A percentile compares a stretch with the other conserved stretches of the same genome.
Evolutionary conservation across 1,140 invertebrate genomes (phyloP).

Genomic region (Lepidurus couesii): DNA sequence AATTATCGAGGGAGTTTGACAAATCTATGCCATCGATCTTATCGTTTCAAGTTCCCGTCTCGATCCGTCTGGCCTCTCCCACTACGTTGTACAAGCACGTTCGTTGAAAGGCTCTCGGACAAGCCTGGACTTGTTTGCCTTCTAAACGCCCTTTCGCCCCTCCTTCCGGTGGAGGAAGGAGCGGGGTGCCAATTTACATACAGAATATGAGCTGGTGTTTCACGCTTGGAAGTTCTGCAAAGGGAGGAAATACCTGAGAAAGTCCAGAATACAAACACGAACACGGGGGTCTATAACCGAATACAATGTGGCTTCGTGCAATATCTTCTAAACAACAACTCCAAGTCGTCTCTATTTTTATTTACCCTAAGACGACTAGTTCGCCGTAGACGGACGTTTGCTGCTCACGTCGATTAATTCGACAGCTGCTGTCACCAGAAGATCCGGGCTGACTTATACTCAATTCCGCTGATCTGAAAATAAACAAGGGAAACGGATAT

Average conservation of each 20-base stretch:
- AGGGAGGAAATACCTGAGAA: neutral
- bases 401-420: constrained; percentile 23
- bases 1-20: too few relatives aligned
- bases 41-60: too few relatives aligned
- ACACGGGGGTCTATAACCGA: neutral
- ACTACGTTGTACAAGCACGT: too few relatives aligned
- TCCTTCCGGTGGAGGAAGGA: too few relatives aligned
- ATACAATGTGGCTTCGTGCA: neutral
- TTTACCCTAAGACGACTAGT: constrained; percentile 44
- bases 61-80: too few relatives aligned
- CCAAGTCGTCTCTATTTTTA: constrained; percentile 9
- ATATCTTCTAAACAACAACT: neutral
- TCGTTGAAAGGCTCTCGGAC: neutral
- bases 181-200: too few relatives aligned
- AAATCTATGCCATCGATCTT: too few relatives aligned
- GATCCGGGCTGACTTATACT: constrained; percentile 3
- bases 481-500: neutral
- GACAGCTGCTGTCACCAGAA: constrained; percentile 22
- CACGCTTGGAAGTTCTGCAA: neutral
- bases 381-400: constrained; percentile 43
- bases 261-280: neutral
- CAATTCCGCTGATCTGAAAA: neutral
- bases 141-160: too few relatives aligned
- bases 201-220: too few relatives aligned
- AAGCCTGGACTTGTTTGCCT: constrained; percentile 24